These are phyloP conservation scores for Laticauda colubrina DNA, from an alignment of 2,113 vertebrate species.

Conservation along the genomic window DNA sequence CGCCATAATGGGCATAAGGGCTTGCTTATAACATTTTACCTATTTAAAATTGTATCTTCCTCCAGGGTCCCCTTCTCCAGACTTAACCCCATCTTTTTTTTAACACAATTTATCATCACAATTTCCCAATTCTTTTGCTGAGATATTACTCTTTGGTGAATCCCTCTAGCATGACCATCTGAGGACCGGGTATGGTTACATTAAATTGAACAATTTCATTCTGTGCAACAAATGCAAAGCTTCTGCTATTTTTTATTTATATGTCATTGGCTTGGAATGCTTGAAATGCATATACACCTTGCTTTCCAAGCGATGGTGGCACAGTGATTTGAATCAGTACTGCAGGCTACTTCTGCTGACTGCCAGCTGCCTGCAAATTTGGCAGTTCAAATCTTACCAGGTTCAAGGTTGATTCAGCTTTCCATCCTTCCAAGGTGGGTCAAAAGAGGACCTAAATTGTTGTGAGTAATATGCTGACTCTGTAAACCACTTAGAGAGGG, in stretches of 20 bases:
- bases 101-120: background rate
- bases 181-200: background rate
- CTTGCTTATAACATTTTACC: background rate
- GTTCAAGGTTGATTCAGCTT: too few relatives aligned
- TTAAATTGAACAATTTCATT: background rate
- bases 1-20: slow-evolving; percentile 2
- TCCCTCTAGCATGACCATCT: background rate
- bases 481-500: too few relatives aligned
- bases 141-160: background rate
- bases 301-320: too few relatives aligned
- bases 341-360: too few relatives aligned
- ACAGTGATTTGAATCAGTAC: too few relatives aligned
- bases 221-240: background rate
- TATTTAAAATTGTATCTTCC: background rate
- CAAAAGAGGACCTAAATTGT: too few relatives aligned
- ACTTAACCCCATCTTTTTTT: slow-evolving; percentile 1
- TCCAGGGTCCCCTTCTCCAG: background rate
- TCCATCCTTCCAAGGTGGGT: too few relatives aligned
- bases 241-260: background rate
- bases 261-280: background rate
- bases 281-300: too few relatives aligned
- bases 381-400: too few relatives aligned
- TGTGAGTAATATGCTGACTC: too few relatives aligned
- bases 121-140: background rate
- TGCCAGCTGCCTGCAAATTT: too few relatives aligned